These are phyloP conservation scores for Ostrea edulis DNA, from an alignment of 1,140 invertebrate genomes.

Conservation along the genomic window DNA sequence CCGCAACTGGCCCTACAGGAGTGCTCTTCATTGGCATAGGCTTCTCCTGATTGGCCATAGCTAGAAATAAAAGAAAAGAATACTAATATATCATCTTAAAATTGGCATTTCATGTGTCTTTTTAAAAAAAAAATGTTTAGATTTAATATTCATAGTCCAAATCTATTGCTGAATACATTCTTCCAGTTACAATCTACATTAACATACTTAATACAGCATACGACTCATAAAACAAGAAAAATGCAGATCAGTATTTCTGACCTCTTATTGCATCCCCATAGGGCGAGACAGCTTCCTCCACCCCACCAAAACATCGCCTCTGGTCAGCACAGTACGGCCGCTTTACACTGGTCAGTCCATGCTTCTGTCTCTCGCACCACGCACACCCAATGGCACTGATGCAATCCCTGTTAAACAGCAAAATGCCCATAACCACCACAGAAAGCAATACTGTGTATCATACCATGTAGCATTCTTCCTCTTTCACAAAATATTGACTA, in stretches of 20 bases:
- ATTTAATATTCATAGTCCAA: no score
- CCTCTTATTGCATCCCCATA: slow-evolving; percentile 82
- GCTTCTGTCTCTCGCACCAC: slow-evolving; percentile 93
- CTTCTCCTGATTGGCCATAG: slow-evolving; percentile 76
- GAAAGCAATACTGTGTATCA: neutral
- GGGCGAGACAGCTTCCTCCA: slow-evolving; percentile 89
- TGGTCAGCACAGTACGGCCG: slow-evolving; percentile 89
- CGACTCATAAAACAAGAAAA: no score
- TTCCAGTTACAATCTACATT: no score
- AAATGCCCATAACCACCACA: neutral
- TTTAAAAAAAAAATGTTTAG: no score
- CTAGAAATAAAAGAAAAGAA: slow-evolving; percentile 66
- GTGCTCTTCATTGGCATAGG: slow-evolving; percentile 81
- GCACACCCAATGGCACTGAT: slow-evolving; percentile 92
- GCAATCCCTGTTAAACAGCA: slow-evolving; percentile 83
- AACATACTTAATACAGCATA: no score
- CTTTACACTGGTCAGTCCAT: slow-evolving; percentile 83
- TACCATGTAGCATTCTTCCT: no score
- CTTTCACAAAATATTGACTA: no score
- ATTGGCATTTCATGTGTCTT: no score
- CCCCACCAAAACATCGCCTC: slow-evolving; percentile 90
- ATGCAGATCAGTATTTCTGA: neutral
- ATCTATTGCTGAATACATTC: no score
- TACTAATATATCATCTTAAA: no score
- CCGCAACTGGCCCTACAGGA: slow-evolving; percentile 84